Percentiles rank a stretch among this genome's conserved stretches.
Evolutionary conservation across 2,797 vertebrate species (phyloP).

Genomic region (Squalus acanthias): DNA sequence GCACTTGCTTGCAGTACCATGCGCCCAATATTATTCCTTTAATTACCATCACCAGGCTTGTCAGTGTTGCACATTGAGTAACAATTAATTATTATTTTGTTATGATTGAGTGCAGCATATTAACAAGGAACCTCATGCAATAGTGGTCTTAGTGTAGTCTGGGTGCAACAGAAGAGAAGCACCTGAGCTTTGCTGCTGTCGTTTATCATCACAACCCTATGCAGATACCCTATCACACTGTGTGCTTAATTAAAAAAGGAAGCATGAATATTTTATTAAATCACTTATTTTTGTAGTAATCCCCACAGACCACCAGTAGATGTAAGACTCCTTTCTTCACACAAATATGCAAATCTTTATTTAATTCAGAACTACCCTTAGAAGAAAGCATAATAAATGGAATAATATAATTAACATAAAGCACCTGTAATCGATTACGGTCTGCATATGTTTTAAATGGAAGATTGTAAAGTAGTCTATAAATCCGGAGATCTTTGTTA

Average conservation of each 20-base stretch:
- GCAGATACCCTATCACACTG: background rate
- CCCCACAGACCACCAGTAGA: conserved; percentile 15
- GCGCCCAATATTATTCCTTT: background rate
- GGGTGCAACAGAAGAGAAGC: background rate
- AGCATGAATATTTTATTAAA: conserved; percentile 31
- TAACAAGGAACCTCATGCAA: conserved; percentile 9
- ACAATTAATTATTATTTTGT: conserved; percentile 26
- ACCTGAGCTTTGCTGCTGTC: conserved; percentile 14
- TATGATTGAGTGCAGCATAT: background rate
- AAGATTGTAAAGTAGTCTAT: background rate
- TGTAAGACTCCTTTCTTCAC: conserved; percentile 1
- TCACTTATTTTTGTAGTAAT: conserved; percentile 25
- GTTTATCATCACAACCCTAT: background rate
- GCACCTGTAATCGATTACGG: background rate
- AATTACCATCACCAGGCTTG: background rate
- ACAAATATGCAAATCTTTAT: conserved; percentile 19
- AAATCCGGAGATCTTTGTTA: background rate
- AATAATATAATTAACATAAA: conserved; percentile 11
- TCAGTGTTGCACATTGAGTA: conserved; percentile 5
- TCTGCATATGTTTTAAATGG: background rate
- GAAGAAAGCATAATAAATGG: background rate
- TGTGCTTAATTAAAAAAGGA: conserved; percentile 29
- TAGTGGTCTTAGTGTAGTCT: background rate
- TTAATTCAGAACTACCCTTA: background rate
- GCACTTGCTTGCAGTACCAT: background rate